Base-by-base conservation (phyloP, 2,888 invertebrate genomes). In the Lapara coniferarum region DNA sequence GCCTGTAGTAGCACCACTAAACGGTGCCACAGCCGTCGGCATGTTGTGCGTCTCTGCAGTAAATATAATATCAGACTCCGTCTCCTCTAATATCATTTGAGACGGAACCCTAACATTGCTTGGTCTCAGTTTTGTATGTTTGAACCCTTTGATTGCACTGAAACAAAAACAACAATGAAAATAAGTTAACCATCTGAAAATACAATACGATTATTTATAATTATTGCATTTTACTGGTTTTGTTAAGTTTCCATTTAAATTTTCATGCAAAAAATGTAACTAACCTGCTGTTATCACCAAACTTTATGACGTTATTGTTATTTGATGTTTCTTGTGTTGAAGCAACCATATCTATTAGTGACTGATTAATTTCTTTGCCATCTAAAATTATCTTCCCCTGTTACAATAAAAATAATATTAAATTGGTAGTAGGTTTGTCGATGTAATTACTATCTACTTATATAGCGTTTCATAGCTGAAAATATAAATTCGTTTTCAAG, bases 41-140 rank as follows among this genome's bases (percentile, higher is more conserved):
- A 99, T 99, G 87, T 99, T 99, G 89, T 99, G 99, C 0, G 99
- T 99, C 93, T 99, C 99, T 0, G 99, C 99, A 0, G 99, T 99
- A 85, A 99, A 99, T 81, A 99, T 98, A 55, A 99, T 96, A 89
- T 99, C 98, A 0, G 97, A 96, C 16, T 96, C 95, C 0, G 95
- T 93, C 13, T 90, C 84, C 59, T 94, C 89, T 69, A 95, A 86
- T 69, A 96, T 95, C 2, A 97, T 94, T 73, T 92, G 90, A 1
- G 96, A 95, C 0, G 98, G 96, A 0, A 82, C 89, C 57, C 88
- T 84, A 4, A 94, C 90, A 71, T 95, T 91, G 1, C 85, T 87
- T 0, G 99, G 98, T 19, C 95, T 92, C 44, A 99, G 87, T 73
- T 95, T 94, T 66, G 94, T 93, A 69, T 97, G 96, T 72, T 94